Evolutionary conservation across 2,888 invertebrate genomes (phyloP), one percentile per base, ranked within the genome.

Genomic region (Macrosoma leucophasiata): DNA sequence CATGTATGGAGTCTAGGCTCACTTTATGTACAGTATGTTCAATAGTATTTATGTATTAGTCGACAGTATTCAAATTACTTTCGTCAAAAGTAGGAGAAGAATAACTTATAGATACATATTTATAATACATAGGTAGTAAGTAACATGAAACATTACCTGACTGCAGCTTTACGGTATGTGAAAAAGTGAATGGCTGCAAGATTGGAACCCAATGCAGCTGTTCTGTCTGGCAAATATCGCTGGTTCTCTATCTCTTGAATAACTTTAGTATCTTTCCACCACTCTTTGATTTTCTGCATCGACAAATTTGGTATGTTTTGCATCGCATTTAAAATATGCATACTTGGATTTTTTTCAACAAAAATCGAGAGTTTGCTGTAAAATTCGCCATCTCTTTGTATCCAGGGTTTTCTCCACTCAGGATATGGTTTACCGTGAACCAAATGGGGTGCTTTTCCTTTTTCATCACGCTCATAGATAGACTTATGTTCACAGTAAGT

Each of bases 151-250:
- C n/a, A n/a, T n/a, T 14, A 78, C 85, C 90, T 93, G 1, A 96
- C 88, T 36, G 88, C 82, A 2, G 93, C 95, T n/a, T 89, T 89
- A 14, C 94, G 86, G 62, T 85, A 85, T 1, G 93, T 82, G 27
- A 97, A 75, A 66, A 96, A 97, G 77, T 96, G 94, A 5, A 97
- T 91, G 0, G 94, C 90, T 1, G 94, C 95, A 45, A 98, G 72
- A 66, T 98, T 94, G 18, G 89, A 77, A 0, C 96, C 97, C 1
- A 94, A 67, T 19, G 79, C 70, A 36, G 86, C 62, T 45, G 89
- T 86, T 38, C 92, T 76, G 32, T 89, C 84, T 0, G 84, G 67
- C 4, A 89, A 64, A 59, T 76, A 90, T 35, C 74, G 79, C 55
- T 93, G 92, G 56, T 87, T 77, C 32, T 78, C 64, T 15, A 87